A percentile compares a stretch with the other conserved stretches of the same genome.
Evolutionary conservation across 1,140 invertebrate species (phyloP).

Genomic region (Drosophila melanogaster): Release_6_plus_ISO1_MT NT_033779.5:2084501-2085000

Average conservation of each 20-base stretch:
- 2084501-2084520: too few relatives aligned
- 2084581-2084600: slow-evolving; percentile 34
- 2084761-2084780: slow-evolving; percentile 66
- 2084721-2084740: slow-evolving; percentile 64
- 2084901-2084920: slow-evolving; percentile 51
- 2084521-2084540: not conserved
- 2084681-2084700: slow-evolving; percentile 58
- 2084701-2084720: slow-evolving; percentile 73
- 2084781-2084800: slow-evolving; percentile 57
- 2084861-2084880: slow-evolving; percentile 24
- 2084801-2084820: slow-evolving; percentile 44
- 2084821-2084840: not conserved
- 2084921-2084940: slow-evolving; percentile 8
- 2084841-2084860: not conserved
- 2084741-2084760: slow-evolving; percentile 58
- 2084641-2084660: not conserved
- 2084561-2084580: slow-evolving; percentile 6
- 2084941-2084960: slow-evolving; percentile 19
- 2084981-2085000: slow-evolving; percentile 19
- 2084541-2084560: slow-evolving; percentile 5
- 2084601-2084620: slow-evolving; percentile 7
- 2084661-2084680: slow-evolving; percentile 27
- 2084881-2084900: slow-evolving; percentile 30
- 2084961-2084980: not conserved
- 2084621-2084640: slow-evolving; percentile 31